Base-by-base conservation (phyloP, 23 tunicate genomes). In the Trididemnum nubilum region DNA sequence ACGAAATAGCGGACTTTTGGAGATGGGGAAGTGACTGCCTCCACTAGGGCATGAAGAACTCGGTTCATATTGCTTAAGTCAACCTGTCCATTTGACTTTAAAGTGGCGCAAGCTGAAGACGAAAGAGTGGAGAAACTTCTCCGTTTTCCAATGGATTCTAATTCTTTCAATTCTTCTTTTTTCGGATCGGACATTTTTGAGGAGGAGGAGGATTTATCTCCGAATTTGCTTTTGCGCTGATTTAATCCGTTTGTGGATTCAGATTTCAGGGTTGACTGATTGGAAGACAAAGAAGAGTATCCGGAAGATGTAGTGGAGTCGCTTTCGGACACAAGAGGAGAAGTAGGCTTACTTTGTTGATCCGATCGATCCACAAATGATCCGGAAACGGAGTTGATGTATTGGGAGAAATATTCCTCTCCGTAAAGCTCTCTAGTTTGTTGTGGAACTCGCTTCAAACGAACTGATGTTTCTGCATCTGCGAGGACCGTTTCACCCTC, bases 1-100 rank as follows among this genome's bases (percentile, higher is more conserved):
- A 87, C 89, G 36, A 93, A 93, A 64, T 93, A 93, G 30, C 98
- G 91, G 33, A 86, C 92, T 71, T 84, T 93, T 33, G 98, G 98
- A 4, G 98, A 85, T 1, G 72, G 57, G 2, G 87, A 30, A 1
- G 98, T 83, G 35, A 81, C 89, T 1, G 98, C 98, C 57, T 93
- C 98, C 73, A 87, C 83, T 3, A 93, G 86, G 64, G 98, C 92
- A 64, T 87, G 89, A 28, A 93, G 81, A 57, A 93, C 93, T 12
- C 98, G 79, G 57, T 93, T 93, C 28, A 80, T 93, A 75, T 85
- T 81, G 71, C 87, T 81, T 44, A 85, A 58, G 74, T 79, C 63
- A 21, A 81, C 78, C 33, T 89, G 57, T 0, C 83, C 77, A 4
- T 70, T 58, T 35, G 83, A 72, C 69, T 91, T 91, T 21, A 91